Conservation (phyloP, 1,140 invertebrate genomes). For the Ceratina calcarata region DNA sequence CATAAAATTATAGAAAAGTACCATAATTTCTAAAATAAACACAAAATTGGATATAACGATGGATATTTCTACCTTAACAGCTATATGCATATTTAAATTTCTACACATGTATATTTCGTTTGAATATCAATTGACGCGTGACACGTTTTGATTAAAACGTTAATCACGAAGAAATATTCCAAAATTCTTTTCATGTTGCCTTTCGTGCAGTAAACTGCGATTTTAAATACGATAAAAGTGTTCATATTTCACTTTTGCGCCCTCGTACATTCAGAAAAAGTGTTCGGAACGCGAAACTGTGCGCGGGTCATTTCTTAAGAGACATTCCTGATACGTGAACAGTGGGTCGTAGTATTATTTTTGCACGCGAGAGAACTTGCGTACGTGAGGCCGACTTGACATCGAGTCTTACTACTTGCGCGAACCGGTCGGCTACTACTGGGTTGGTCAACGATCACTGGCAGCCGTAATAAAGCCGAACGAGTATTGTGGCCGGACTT, state of each 20-base stretch:
- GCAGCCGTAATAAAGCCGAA: constrained; percentile 38
- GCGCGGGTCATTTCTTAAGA: neutral
- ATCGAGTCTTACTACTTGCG: constrained; percentile 50
- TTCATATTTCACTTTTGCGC: constrained; percentile 37
- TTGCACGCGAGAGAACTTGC: constrained; percentile 19
- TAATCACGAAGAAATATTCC: no score
- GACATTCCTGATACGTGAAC: constrained; percentile 45
- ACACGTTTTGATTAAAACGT: no score
- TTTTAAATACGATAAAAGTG: constrained; percentile 3
- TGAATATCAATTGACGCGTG: no score
- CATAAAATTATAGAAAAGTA: no score
- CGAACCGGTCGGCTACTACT: constrained; percentile 15
- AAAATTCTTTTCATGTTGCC: neutral
- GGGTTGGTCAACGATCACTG: constrained; percentile 4
- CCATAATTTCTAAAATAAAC: no score
- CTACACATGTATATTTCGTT: no score
- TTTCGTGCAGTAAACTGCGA: neutral
- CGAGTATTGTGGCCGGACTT: neutral
- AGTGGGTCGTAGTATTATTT: constrained; percentile 35
- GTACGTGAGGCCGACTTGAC: constrained; percentile 44
- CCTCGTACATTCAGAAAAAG: constrained; percentile 2
- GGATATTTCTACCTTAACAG: no score
- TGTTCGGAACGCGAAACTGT: neutral
- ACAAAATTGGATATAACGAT: no score
- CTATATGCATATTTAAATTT: no score